Evolutionary conservation across 2,797 vertebrate species (phyloP).

Genomic region (Peromyscus eremicus): DNA sequence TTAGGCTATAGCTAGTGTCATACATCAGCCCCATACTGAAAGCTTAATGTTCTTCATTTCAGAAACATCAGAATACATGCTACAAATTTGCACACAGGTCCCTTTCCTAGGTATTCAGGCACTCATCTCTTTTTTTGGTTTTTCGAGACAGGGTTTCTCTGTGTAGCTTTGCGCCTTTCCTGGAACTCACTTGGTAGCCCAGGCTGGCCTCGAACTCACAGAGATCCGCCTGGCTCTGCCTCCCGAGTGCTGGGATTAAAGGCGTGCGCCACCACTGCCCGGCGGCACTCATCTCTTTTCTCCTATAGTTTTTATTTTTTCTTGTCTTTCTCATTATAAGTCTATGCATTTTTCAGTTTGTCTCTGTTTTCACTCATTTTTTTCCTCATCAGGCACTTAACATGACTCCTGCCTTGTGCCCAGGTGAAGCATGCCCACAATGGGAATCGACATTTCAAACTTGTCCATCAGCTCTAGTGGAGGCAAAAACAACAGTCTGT

Average conservation of each 20-base stretch:
- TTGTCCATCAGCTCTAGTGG: neutral
- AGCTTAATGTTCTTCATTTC: neutral
- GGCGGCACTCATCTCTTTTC: too few relatives aligned
- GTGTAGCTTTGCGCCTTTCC: too few relatives aligned
- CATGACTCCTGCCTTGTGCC: neutral
- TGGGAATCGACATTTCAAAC: neutral
- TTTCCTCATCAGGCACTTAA: neutral
- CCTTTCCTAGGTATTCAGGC: too few relatives aligned
- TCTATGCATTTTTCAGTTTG: neutral
- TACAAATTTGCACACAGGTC: too few relatives aligned
- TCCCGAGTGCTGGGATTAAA: too few relatives aligned
- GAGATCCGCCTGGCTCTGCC: too few relatives aligned
- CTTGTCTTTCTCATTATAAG: neutral
- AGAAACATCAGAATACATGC: neutral
- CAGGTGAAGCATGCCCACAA: neutral
- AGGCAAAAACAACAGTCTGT: neutral
- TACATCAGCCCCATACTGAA: neutral
- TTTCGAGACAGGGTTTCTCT: too few relatives aligned
- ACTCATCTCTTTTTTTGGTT: neutral
- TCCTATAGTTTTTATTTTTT: neutral
- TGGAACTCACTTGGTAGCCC: too few relatives aligned
- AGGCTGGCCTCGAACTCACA: too few relatives aligned
- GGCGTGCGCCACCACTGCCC: too few relatives aligned
- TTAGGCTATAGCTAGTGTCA: neutral
- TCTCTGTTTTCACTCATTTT: neutral